phyloP scores from a whole-genome alignment of 2,113 vertebrate species.

The Theropithecus gelada region DNA sequence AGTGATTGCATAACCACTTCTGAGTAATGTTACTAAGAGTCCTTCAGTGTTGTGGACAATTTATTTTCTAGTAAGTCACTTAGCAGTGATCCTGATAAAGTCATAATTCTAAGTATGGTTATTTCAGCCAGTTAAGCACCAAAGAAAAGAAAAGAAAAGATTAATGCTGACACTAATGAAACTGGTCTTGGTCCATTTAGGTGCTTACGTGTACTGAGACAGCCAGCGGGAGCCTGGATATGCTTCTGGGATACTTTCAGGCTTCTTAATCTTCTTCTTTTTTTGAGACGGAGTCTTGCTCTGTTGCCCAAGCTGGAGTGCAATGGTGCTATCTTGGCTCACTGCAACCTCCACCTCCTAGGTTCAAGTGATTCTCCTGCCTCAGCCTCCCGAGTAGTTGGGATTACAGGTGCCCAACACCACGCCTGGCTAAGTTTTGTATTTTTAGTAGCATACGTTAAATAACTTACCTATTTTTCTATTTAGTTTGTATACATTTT shows the following conservation, averaged over 20 bases:
- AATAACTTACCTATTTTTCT: background rate
- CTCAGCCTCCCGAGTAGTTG: too few species aligned
- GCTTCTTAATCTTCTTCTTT: background rate
- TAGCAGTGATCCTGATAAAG: background rate
- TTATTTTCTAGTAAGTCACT: slow-evolving; percentile 45
- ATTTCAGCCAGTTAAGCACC: background rate
- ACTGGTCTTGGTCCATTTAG: background rate
- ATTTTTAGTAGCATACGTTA: background rate
- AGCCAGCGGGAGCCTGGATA: background rate
- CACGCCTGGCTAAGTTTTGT: too few species aligned
- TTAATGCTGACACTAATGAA: background rate
- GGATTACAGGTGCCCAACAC: too few species aligned
- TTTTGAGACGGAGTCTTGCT: too few species aligned
- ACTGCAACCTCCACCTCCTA: too few species aligned
- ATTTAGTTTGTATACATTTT: background rate
- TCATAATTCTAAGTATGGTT: background rate
- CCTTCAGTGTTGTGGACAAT: background rate
- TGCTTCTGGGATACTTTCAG: background rate
- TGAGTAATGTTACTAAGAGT: background rate
- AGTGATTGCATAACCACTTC: background rate
- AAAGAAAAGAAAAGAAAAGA: background rate
- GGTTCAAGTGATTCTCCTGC: too few species aligned
- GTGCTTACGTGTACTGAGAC: background rate
- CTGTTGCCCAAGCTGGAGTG: too few species aligned
- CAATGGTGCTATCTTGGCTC: too few species aligned